A percentile compares a stretch with the other conserved stretches of the same genome.
phyloP scores from a whole-genome alignment of 2,113 vertebrate species.

The Syrrhaptes paradoxus region DNA sequence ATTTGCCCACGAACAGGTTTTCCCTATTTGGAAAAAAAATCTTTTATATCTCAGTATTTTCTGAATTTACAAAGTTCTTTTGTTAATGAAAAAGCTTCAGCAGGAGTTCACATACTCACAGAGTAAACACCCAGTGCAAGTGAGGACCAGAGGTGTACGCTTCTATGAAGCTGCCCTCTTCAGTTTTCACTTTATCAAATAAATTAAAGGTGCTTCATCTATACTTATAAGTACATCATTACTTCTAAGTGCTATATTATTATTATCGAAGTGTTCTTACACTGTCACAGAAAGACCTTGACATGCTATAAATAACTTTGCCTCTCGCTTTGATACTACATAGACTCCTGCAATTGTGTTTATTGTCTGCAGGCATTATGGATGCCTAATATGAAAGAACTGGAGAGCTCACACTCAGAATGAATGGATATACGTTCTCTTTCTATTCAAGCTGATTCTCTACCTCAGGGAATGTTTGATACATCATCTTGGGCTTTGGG shows the following conservation, averaged over 20 bases:
- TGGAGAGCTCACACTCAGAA: slow-evolving; percentile 70
- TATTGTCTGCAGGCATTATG: slow-evolving; percentile 66
- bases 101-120: slow-evolving; percentile 11
- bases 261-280: slow-evolving; percentile 56
- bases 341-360: slow-evolving; percentile 16
- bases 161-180: slow-evolving; percentile 73
- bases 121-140: slow-evolving; percentile 64
- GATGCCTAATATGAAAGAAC: slow-evolving; percentile 50
- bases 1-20: slow-evolving; percentile 34
- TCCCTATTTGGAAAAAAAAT: slow-evolving; percentile 43
- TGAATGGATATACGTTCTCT: slow-evolving; percentile 66
- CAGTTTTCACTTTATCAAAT: slow-evolving; percentile 76
- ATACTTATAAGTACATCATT: slow-evolving; percentile 65
- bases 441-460: slow-evolving; percentile 67
- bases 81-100: slow-evolving; percentile 61
- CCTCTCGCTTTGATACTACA: slow-evolving; percentile 62
- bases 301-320: slow-evolving; percentile 56
- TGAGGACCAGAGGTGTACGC: slow-evolving; percentile 68
- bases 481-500: slow-evolving; percentile 52
- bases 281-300: slow-evolving; percentile 73
- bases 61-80: slow-evolving; percentile 56
- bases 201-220: slow-evolving; percentile 64
- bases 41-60: slow-evolving; percentile 43
- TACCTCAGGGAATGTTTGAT: slow-evolving; percentile 55
- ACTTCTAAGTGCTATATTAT: slow-evolving; percentile 70